Base-by-base conservation (phyloP, 1,140 invertebrate species). In the Brachionus asplanchnoidis region DNA sequence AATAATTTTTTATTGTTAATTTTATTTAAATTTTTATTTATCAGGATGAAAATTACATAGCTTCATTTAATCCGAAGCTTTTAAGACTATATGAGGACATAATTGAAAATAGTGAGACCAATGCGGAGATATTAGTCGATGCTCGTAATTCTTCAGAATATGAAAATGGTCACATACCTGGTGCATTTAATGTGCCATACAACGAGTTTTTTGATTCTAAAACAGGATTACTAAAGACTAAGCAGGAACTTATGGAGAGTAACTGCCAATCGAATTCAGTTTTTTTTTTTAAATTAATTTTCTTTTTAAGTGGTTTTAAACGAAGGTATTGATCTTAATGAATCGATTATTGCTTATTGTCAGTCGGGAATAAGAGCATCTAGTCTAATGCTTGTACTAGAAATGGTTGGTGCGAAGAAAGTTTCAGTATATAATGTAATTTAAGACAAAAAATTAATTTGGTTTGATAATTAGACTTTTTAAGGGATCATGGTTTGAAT, bases 101-200 rank as follows among this genome's bases (percentile, higher is more conserved):
- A 12, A n/a, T 65, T 17, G 28, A 60, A 20, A 42, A 44, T 26
- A 82, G 65, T 20, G 56, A 82, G 17, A 68, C 14, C n/a, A 17
- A 28, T n/a, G 9, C 23, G 1, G 36, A 84, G 1, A 26, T 56
- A 14, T 42, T 84, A 20, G 17, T 84, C 20, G 80, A 84, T 70
- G 60, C 60, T 20, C 28, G 80, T 44, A 36, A 50, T 28, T 14
- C 32, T 4, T 23, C 53, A 11, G 26, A 28, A 26, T 84, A 42
- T 17, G 12, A 84, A 9, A 12, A 28, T 9, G 80, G 28, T 23
- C 28, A 68, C 36, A 68, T 84, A 17, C 65, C 42, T 23, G 17
- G 9, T n/a, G 60, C 80, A 11, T n/a, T 84, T 12, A 84, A 84
- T 68, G 42, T 84, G 6, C 80, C 60, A 40, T 84, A 68, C 53